Conservation (phyloP, 2,888 invertebrate species). For the Apamea monoglypha region DNA sequence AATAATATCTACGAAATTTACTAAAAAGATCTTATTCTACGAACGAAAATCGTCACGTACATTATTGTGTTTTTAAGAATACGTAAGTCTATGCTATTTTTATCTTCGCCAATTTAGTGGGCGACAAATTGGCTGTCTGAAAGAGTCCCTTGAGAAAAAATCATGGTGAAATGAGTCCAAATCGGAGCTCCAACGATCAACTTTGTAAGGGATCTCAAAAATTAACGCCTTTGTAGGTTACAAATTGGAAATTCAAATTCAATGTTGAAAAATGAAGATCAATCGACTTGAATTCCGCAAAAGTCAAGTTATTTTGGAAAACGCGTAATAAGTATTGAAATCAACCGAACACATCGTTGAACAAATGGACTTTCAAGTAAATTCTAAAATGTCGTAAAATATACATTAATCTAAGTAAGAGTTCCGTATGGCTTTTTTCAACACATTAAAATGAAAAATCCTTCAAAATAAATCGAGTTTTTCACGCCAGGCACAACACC, state of each 20-base stretch:
- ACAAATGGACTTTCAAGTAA: background rate
- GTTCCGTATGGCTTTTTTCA: background rate
- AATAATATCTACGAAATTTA: background rate
- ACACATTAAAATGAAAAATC: background rate
- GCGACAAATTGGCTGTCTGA: constrained; percentile 20
- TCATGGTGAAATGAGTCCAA: constrained; percentile 19
- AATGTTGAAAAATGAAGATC: constrained; percentile 46
- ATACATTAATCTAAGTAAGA: too few species aligned
- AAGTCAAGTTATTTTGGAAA: constrained; percentile 3
- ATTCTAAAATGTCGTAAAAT: background rate
- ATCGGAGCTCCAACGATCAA: constrained; percentile 6
- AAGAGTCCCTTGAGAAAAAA: constrained; percentile 29
- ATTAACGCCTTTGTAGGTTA: constrained; percentile 30
- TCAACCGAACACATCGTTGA: background rate
- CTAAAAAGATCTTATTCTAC: background rate
- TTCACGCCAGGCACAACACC: background rate
- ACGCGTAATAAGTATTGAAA: background rate
- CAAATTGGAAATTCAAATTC: constrained; percentile 55
- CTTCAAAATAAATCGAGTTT: background rate
- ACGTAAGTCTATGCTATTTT: constrained; percentile 7
- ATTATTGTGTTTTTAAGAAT: background rate
- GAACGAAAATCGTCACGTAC: background rate
- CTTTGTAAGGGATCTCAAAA: constrained; percentile 15
- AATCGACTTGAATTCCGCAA: constrained; percentile 11
- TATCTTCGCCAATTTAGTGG: constrained; percentile 2